These are phyloP conservation scores for Ichneumoninae sp. DNA, from an alignment of 2,888 invertebrate species.

Conservation along the genomic window DNA sequence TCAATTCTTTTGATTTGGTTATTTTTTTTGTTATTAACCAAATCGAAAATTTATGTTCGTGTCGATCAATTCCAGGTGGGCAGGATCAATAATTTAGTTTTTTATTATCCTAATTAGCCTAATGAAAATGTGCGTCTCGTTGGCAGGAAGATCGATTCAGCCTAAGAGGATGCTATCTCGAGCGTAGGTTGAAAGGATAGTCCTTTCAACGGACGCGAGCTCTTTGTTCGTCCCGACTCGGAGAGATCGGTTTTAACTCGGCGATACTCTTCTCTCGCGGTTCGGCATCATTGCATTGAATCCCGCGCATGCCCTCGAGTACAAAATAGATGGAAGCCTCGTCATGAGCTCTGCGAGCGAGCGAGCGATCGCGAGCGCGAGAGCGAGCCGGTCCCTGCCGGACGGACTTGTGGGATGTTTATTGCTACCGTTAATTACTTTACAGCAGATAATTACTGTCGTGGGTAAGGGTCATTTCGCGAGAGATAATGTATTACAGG, in stretches of 20 bases:
- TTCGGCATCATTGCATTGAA: constrained; percentile 34
- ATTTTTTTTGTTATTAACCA: not conserved
- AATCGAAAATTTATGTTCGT: not conserved
- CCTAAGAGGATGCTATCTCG: constrained; percentile 4
- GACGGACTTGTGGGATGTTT: constrained; percentile 70
- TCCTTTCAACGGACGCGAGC: not conserved
- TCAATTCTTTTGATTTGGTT: too few relatives aligned
- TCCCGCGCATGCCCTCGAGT: constrained; percentile 31
- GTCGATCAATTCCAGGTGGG: not conserved
- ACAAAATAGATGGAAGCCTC: constrained; percentile 37
- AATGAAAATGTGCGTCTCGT: not conserved
- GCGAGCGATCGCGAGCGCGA: constrained; percentile 11
- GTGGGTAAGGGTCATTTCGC: constrained; percentile 74
- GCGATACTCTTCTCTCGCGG: constrained; percentile 49
- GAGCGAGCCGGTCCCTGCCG: not conserved
- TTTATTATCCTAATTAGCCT: not conserved
- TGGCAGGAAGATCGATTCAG: constrained; percentile 17
- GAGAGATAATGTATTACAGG: constrained; percentile 76
- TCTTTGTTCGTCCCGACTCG: constrained; percentile 48
- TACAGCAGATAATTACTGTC: constrained; percentile 76
- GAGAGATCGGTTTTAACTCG: constrained; percentile 42
- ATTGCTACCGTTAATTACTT: constrained; percentile 79
- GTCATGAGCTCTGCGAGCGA: constrained; percentile 32
- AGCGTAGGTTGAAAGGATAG: constrained; percentile 27
- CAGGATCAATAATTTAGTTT: not conserved